These are phyloP conservation scores for Eleutherodactylus coqui DNA, from an alignment of 2,797 vertebrate species.

Conservation along the genomic window DNA sequence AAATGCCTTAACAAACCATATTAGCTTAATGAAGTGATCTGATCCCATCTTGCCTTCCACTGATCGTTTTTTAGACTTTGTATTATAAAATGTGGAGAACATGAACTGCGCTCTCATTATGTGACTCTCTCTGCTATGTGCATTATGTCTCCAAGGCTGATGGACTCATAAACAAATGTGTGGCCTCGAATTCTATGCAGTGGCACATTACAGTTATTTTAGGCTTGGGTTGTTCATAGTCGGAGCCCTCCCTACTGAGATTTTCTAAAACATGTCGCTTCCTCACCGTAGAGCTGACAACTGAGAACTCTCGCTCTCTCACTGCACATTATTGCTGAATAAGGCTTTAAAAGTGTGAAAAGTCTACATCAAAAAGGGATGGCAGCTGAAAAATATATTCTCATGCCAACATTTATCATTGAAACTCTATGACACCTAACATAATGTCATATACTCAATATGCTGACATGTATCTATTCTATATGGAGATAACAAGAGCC, in stretches of 20 bases:
- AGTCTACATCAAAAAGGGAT: too few species aligned
- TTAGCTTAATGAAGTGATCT: constrained; percentile 54
- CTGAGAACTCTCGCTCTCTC: background rate
- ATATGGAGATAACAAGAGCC: too few species aligned
- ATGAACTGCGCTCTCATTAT: constrained; percentile 16
- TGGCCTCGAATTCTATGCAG: background rate
- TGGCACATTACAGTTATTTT: background rate
- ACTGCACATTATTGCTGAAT: background rate
- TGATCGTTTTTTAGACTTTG: constrained; percentile 30
- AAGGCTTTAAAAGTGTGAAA: background rate
- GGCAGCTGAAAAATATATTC: too few species aligned
- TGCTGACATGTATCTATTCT: too few species aligned
- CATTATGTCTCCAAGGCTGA: background rate
- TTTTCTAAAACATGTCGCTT: background rate
- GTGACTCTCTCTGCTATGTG: background rate
- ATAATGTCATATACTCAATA: too few species aligned
- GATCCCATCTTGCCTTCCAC: constrained; percentile 8
- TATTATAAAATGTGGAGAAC: constrained; percentile 17
- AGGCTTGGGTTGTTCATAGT: background rate
- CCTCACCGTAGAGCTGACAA: background rate
- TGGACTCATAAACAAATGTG: constrained; percentile 1
- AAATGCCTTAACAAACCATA: constrained; percentile 54
- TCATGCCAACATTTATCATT: too few species aligned
- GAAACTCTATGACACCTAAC: too few species aligned
- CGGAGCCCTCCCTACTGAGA: too few species aligned